Percentiles rank a stretch among this genome's conserved stretches.
Evolutionary conservation across 2,797 vertebrate genomes (phyloP).

Genomic region (Lindbergichthys nudifrons): DNA sequence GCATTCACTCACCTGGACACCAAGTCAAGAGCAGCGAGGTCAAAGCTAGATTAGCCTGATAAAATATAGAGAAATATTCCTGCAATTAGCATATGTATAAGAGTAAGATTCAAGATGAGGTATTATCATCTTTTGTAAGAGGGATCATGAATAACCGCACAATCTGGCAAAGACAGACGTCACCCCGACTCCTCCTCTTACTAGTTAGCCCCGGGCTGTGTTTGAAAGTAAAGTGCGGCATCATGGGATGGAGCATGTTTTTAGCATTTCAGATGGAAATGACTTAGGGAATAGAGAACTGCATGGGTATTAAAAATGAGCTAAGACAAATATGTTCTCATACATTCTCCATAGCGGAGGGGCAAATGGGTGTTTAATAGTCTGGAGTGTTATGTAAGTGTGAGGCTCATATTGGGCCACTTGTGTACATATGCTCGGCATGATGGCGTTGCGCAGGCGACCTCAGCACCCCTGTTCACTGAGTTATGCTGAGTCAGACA

Average conservation of each 20-base stretch:
- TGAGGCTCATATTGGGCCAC: slow-evolving; percentile 15
- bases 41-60: slow-evolving; percentile 3
- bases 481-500: slow-evolving; percentile 73
- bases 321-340: slow-evolving; percentile 11
- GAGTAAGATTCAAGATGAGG: neutral
- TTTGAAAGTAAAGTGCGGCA: slow-evolving; percentile 47
- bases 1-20: slow-evolving; percentile 31
- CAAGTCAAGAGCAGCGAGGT: slow-evolving; percentile 30
- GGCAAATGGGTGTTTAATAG: slow-evolving; percentile 20
- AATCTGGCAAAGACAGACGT: slow-evolving; percentile 21
- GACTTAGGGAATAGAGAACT: slow-evolving; percentile 26
- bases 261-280: slow-evolving; percentile 48
- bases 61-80: neutral
- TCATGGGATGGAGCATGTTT: slow-evolving; percentile 45
- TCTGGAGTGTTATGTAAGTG: slow-evolving; percentile 21
- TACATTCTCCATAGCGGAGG: slow-evolving; percentile 18
- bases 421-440: slow-evolving; percentile 43
- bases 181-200: slow-evolving; percentile 36
- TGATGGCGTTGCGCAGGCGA: slow-evolving; percentile 44
- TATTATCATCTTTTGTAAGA: neutral
- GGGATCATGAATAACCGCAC: neutral
- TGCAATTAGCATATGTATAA: neutral
- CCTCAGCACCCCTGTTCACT: slow-evolving; percentile 54
- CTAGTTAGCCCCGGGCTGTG: slow-evolving; percentile 35
- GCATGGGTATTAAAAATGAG: slow-evolving; percentile 5